Conservation (phyloP, 1,140 invertebrate genomes). For the Conus ventricosus region DNA sequence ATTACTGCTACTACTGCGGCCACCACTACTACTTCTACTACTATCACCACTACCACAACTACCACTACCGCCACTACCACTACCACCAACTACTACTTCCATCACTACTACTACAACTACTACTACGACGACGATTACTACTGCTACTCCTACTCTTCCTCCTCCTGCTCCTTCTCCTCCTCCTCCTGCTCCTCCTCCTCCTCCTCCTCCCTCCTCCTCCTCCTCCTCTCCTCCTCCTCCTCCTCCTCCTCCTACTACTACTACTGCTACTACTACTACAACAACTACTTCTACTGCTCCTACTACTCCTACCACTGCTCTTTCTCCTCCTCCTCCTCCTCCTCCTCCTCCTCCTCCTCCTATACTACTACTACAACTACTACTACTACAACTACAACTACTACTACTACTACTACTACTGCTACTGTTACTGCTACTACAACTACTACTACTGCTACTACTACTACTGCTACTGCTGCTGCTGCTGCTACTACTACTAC, state of each 20-base stretch:
- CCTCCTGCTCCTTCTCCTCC: background rate
- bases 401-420: background rate
- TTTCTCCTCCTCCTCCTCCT: background rate
- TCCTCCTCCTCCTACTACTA: background rate
- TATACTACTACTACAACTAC: background rate
- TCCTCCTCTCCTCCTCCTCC: background rate
- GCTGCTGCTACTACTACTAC: background rate
- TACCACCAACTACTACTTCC: no score
- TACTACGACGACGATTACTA: no score
- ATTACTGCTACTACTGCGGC: no score
- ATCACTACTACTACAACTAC: no score
- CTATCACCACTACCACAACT: no score
- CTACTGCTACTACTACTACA: background rate
- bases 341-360: background rate
- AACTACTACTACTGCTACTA: background rate
- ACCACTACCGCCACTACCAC: no score
- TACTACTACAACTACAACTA: background rate
- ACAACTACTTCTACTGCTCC: background rate
- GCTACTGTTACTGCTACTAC: no score
- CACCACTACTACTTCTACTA: no score
- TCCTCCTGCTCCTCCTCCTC: background rate
- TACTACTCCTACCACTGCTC: background rate
- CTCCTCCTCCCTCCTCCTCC: background rate
- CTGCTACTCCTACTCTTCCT: background rate
- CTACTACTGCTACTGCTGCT: background rate